Evolutionary conservation across 1,140 invertebrate genomes (phyloP).

Genomic region (Chrysoperla carnea): DNA sequence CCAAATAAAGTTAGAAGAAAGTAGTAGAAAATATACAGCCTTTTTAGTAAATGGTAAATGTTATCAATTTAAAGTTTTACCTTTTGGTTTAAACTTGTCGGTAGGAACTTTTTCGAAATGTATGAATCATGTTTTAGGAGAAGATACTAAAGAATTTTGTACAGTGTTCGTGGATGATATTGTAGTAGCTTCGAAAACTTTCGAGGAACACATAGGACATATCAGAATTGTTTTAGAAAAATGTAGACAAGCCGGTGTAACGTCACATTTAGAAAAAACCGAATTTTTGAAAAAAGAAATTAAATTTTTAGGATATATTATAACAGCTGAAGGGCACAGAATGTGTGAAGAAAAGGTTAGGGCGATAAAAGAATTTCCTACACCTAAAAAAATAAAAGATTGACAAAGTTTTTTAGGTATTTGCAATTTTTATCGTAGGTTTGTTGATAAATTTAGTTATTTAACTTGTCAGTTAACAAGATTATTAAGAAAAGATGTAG

Average conservation of each 20-base stretch:
- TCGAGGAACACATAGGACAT: neutral
- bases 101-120: too few species aligned
- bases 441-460: too few species aligned
- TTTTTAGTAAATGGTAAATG: too few species aligned
- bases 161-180: neutral
- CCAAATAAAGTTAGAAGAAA: too few species aligned
- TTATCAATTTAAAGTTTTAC: too few species aligned
- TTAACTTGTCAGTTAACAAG: too few species aligned
- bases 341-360: conserved; percentile 6
- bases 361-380: conserved; percentile 8
- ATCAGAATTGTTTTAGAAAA: neutral
- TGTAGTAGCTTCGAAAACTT: neutral
- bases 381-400: conserved; percentile 8
- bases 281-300: conserved; percentile 10
- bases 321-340: conserved; percentile 12
- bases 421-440: conserved; percentile 18
- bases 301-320: conserved; percentile 14
- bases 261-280: conserved; percentile 14
- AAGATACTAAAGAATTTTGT: too few species aligned
- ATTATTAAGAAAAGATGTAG: too few species aligned
- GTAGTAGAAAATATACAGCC: too few species aligned
- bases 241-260: conserved; percentile 2
- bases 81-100: too few species aligned
- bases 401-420: conserved; percentile 16
- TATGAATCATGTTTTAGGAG: too few species aligned